phyloP scores from a whole-genome alignment of 2,113 vertebrate species.

The Cochlearius cochlearius region DNA sequence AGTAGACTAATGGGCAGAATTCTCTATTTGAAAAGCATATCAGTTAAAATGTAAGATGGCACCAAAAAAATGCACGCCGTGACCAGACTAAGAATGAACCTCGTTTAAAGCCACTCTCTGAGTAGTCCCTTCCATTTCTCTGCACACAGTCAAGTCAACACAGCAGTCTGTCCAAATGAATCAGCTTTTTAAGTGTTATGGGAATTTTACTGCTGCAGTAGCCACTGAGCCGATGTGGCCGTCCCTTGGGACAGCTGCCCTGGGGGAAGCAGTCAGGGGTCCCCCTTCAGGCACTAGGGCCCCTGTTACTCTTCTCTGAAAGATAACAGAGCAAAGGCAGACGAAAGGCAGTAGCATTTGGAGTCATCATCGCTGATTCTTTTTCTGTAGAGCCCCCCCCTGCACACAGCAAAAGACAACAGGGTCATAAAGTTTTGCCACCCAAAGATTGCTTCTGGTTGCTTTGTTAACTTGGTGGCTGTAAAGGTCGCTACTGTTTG shows the following conservation, averaged over 20 bases:
- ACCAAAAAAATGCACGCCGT: constrained; percentile 12
- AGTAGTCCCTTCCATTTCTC: constrained; percentile 11
- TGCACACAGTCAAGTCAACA: not conserved
- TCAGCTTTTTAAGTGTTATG: not conserved
- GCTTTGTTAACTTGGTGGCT: not conserved
- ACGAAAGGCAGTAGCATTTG: not conserved
- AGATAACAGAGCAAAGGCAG: not conserved
- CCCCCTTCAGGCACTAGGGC: no score
- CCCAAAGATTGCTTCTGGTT: not conserved
- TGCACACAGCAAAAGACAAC: not conserved
- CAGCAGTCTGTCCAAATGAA: constrained; percentile 1
- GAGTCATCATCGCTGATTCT: not conserved
- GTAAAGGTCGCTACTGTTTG: not conserved
- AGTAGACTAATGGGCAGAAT: constrained; percentile 24
- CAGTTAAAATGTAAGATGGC: constrained; percentile 48
- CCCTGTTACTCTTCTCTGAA: not conserved
- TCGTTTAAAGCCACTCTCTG: not conserved
- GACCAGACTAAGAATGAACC: constrained; percentile 41
- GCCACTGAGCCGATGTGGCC: not conserved
- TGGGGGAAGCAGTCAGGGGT: not conserved
- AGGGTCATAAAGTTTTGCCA: not conserved
- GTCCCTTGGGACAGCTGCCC: not conserved
- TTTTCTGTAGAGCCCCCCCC: not conserved
- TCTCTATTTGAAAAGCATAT: constrained; percentile 46
- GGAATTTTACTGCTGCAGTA: not conserved